phyloP scores from a whole-genome alignment of 1,140 invertebrate genomes.

The Drosophila pectinifera region DNA sequence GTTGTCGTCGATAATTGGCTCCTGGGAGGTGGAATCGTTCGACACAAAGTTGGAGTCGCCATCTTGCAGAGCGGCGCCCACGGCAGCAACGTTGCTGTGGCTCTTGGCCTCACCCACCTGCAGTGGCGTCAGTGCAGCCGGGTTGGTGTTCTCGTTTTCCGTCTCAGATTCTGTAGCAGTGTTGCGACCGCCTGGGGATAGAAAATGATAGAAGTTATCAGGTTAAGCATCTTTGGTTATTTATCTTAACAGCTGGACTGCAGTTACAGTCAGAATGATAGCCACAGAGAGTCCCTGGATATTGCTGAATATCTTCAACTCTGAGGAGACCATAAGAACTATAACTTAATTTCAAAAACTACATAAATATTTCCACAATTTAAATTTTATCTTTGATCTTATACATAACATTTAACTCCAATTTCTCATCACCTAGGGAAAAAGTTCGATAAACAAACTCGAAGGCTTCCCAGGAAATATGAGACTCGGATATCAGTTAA shows the following conservation, averaged over 20 bases:
- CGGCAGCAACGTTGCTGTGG: slow-evolving; percentile 65
- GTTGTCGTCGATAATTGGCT: slow-evolving; percentile 80
- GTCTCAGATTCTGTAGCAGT: slow-evolving; percentile 86
- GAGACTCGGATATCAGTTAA: background rate
- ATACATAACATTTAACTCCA: background rate
- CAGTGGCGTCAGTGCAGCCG: slow-evolving; percentile 53
- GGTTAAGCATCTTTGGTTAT: background rate
- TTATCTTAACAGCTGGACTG: background rate
- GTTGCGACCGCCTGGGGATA: slow-evolving; percentile 86
- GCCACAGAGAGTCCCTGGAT: background rate
- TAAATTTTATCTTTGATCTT: background rate
- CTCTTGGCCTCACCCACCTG: slow-evolving; percentile 72
- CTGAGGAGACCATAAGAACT: background rate
- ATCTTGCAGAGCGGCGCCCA: slow-evolving; percentile 67
- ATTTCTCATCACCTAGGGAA: background rate
- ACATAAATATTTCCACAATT: background rate
- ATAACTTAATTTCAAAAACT: no score
- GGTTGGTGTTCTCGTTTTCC: slow-evolving; percentile 85
- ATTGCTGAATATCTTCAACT: background rate
- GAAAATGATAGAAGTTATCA: slow-evolving; percentile 15
- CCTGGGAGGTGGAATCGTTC: slow-evolving; percentile 83
- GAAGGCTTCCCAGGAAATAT: background rate
- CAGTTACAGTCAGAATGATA: background rate
- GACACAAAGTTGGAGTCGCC: slow-evolving; percentile 82
- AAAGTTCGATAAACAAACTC: background rate